Evolutionary conservation across 2,888 invertebrate genomes (phyloP).

Genomic region (Coecobrya sp.): DNA sequence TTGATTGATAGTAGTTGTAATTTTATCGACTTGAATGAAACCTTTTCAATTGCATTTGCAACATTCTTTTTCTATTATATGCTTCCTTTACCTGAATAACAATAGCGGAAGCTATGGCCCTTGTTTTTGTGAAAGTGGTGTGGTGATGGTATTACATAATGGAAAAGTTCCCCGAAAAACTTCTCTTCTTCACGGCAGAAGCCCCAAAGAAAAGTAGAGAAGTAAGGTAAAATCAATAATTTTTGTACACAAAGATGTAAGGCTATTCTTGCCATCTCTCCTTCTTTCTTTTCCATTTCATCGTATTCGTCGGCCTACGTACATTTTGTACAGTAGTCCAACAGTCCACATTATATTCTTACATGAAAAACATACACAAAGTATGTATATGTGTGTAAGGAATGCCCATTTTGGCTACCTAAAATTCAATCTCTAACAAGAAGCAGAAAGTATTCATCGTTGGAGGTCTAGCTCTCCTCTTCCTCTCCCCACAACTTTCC

Average conservation of each 20-base stretch:
- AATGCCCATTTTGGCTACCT: neutral
- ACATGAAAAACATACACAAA: too few species aligned
- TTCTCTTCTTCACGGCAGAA: neutral
- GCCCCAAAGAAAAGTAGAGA: slow-evolving; percentile 16
- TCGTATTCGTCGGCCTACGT: neutral
- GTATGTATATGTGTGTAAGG: neutral
- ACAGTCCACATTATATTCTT: too few species aligned
- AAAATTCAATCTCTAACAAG: neutral
- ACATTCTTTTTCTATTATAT: too few species aligned
- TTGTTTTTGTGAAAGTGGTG: too few species aligned
- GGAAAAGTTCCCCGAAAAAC: neutral
- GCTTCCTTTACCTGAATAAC: too few species aligned
- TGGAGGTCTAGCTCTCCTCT: neutral
- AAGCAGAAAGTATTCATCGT: neutral
- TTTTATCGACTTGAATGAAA: too few species aligned
- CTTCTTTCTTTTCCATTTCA: neutral
- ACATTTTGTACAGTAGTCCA: neutral
- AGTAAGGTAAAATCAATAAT: slow-evolving; percentile 55
- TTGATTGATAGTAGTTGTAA: too few species aligned
- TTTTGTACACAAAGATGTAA: slow-evolving; percentile 36
- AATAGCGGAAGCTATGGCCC: too few species aligned
- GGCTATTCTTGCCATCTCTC: neutral
- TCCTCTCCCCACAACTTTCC: neutral
- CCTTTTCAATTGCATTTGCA: too few species aligned
- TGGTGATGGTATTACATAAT: neutral